Conservation (phyloP, 2,888 invertebrate genomes). For the Polydrusus tereticollis region DNA sequence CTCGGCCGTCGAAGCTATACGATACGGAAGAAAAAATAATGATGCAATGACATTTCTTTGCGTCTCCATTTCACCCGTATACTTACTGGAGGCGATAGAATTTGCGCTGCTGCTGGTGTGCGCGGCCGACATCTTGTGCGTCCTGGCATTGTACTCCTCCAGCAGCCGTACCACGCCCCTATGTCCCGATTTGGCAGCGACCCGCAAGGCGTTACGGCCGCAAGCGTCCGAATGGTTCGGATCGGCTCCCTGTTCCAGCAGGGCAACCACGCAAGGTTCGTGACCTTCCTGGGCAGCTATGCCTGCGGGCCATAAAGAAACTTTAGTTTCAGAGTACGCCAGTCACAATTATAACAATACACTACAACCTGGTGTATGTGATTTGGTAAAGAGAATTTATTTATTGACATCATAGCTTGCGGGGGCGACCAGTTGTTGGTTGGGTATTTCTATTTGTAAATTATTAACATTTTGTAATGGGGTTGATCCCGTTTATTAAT, state of each 20-base stretch:
- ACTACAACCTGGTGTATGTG: too few species aligned
- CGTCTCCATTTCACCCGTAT: not conserved
- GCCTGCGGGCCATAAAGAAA: constrained; percentile 71
- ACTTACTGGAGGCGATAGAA: constrained; percentile 65
- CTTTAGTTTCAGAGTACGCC: too few species aligned
- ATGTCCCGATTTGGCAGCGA: constrained; percentile 93
- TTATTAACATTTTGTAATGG: too few species aligned
- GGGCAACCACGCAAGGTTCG: constrained; percentile 88
- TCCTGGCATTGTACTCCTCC: constrained; percentile 74
- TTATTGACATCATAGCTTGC: too few species aligned
- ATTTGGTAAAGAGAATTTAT: too few species aligned
- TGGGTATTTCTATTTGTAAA: too few species aligned
- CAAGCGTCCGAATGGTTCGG: constrained; percentile 89
- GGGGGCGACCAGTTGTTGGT: too few species aligned
- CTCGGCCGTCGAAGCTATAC: constrained; percentile 72
- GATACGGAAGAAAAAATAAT: not conserved
- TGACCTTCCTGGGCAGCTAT: constrained; percentile 98
- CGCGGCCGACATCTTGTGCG: constrained; percentile 62
- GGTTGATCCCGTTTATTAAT: too few species aligned
- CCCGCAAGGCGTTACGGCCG: constrained; percentile 87
- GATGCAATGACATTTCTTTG: not conserved
- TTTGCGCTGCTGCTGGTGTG: constrained; percentile 63
- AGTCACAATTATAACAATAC: too few species aligned
- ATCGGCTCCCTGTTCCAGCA: constrained; percentile 87
- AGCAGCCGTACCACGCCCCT: constrained; percentile 84